Evolutionary conservation across 2,888 invertebrate genomes (phyloP), one percentile per base, ranked within the genome.

Genomic region (Mellilla xanthometata): DNA sequence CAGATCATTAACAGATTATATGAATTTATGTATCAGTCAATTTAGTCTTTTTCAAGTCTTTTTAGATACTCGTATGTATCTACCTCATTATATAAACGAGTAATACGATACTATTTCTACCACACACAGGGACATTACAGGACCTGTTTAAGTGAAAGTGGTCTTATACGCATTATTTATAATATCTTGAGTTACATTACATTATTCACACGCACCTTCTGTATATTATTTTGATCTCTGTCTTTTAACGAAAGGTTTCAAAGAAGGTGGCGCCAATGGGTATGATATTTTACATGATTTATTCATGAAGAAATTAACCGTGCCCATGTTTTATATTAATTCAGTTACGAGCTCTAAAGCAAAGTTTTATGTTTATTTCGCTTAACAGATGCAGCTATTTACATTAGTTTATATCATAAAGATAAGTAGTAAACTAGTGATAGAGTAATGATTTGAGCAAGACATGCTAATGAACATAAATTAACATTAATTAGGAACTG

Each of bases 341-440:
- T 26, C 9, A 4, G 19, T 43, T 31, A 43, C 12, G 15, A 43
- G 31, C 26, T 34, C 41, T 42, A 33, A 27, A 29, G 24, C 31
- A 24, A 39, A 39, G 33, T 34, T 39, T 30, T 34, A 45, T 39
- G 12, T 34, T 26, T 24, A 34, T 39, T 39, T 39, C 12, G 27
- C 29, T 23, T 24, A 24, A 15, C 29, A 39, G 35, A 46, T 46
- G 31, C 35, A 36, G 40, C 27, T 23, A 36, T 36, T 26, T 23
- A 31, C 35, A 27, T 46, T 31, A 32, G 26, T 39, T 39, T 29
- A 13, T 30, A 29, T 30, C 19, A 26, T 26, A 33, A 33, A 22
- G 9, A 27, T 13, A 15, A 12, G 32, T 35, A 35, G 26, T 42
- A 19, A 35, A 41, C 6, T n/a, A 13, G 11, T 44, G 42, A 43